Evolutionary conservation across 2,797 vertebrate species (phyloP), one percentile per base, ranked within the genome.

Genomic region (Nannoperca obscura): DNA sequence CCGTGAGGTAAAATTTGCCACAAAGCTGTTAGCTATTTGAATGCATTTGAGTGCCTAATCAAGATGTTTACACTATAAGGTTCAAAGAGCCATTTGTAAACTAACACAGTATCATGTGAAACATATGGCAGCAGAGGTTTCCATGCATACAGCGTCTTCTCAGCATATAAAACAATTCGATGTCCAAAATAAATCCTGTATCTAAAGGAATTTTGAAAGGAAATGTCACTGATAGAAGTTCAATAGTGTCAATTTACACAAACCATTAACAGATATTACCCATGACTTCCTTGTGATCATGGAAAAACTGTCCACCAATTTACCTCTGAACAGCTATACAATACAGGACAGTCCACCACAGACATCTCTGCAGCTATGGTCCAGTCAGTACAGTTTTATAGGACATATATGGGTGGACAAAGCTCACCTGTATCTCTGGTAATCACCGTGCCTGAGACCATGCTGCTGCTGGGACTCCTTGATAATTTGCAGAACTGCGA

Each of bases 381-480:
- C 20, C 27, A 20, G n/a, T 14, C 13, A 7, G 14, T 44, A 2
- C 7, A 49, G 42, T 14, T 38, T 17, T 2, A 44, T 1, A n/a
- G 30, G 8, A 11, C 54, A 17, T 47, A 15, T 24, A 17, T n/a
- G 40, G 17, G 3, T 2, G 53, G 11, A 47, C 32, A 59, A 24
- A 78, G 90, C 94, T 95, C 2, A 99, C 98, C 98, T 97, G 95
- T 99, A 99, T 92, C 98, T 96, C 94, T 99, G 98, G 90, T 99
- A 99, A 91, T 99, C 98, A 80, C 98, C 98, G 5, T 99, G 98
- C 22, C 98, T 94, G 88, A 99, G 94, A 11, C 98, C 98, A 32
- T 99, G 98, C 85, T 99, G 98, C 89, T 98, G 98, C 93, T 99
- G 98, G 0, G 98, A 99, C 70, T 99, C 98, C 86, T 99, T 99